Evolutionary conservation across 2,113 vertebrate species (phyloP).

Genomic region (Hucho hucho): DNA sequence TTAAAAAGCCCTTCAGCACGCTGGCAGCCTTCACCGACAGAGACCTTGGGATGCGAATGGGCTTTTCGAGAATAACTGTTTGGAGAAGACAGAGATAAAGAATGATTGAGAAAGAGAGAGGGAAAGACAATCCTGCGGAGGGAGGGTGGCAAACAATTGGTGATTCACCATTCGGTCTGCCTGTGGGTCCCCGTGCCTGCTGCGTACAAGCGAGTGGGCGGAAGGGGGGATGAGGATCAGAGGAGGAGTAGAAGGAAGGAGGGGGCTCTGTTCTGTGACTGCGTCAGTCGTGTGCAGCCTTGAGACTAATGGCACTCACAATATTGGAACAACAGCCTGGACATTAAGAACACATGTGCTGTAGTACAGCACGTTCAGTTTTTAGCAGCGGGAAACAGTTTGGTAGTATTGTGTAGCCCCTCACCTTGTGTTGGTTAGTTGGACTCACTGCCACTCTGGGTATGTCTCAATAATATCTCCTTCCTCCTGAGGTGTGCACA

Average conservation of each 20-base stretch:
- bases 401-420: no score
- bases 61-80: conserved; percentile 97
- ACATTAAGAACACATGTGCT: neutral
- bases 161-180: conserved; percentile 60
- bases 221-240: neutral
- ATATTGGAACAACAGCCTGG: conserved; percentile 23
- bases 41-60: conserved; percentile 97
- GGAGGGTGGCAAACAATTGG: conserved; percentile 37
- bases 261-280: conserved; percentile 41
- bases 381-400: no score
- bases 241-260: neutral
- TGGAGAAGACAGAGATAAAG: conserved; percentile 15
- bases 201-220: conserved; percentile 50
- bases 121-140: conserved; percentile 48
- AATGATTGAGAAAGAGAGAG: conserved; percentile 24
- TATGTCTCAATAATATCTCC: no score
- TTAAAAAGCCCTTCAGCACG: conserved; percentile 97
- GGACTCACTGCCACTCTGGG: no score
- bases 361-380: no score
- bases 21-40: conserved; percentile 98
- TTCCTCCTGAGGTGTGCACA: no score
- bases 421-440: no score
- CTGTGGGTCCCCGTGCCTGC: conserved; percentile 61
- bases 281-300: conserved; percentile 42
- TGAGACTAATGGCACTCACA: conserved; percentile 49